These are phyloP conservation scores for Haliaeetus leucogaster DNA, from an alignment of 2,113 vertebrate genomes.

Conservation along the genomic window DNA sequence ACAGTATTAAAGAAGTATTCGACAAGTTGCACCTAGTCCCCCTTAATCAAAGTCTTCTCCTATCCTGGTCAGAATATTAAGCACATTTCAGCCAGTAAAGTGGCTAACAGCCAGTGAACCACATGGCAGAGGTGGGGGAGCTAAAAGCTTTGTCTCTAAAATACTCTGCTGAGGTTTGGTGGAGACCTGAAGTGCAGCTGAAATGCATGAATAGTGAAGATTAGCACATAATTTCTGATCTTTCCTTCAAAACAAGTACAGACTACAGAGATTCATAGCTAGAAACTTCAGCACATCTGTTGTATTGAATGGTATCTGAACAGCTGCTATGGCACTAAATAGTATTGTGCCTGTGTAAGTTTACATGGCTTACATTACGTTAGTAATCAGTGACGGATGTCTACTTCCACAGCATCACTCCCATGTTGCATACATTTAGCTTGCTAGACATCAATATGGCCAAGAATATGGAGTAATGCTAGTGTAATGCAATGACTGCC, in stretches of 20 bases:
- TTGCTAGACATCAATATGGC: background rate
- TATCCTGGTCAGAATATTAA: background rate
- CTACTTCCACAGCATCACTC: background rate
- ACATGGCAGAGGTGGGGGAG: fast-evolving
- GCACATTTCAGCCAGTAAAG: background rate
- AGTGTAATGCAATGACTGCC: background rate
- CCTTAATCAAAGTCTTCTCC: background rate
- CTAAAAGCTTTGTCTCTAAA: background rate
- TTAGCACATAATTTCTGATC: background rate
- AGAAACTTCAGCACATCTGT: background rate
- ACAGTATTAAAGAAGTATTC: background rate
- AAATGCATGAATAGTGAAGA: background rate
- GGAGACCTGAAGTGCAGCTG: background rate
- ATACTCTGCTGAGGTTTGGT: background rate
- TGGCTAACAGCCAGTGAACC: background rate
- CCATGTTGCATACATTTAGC: background rate
- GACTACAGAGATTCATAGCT: background rate
- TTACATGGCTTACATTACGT: background rate
- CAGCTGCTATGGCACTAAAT: background rate
- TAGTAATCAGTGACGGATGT: background rate
- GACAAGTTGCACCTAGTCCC: background rate
- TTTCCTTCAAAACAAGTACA: background rate
- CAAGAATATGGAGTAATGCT: background rate
- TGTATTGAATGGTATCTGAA: background rate
- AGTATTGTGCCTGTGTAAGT: background rate